These are phyloP conservation scores for Sciurus carolinensis DNA, from an alignment of 2,797 vertebrate genomes.

Conservation along the genomic window DNA sequence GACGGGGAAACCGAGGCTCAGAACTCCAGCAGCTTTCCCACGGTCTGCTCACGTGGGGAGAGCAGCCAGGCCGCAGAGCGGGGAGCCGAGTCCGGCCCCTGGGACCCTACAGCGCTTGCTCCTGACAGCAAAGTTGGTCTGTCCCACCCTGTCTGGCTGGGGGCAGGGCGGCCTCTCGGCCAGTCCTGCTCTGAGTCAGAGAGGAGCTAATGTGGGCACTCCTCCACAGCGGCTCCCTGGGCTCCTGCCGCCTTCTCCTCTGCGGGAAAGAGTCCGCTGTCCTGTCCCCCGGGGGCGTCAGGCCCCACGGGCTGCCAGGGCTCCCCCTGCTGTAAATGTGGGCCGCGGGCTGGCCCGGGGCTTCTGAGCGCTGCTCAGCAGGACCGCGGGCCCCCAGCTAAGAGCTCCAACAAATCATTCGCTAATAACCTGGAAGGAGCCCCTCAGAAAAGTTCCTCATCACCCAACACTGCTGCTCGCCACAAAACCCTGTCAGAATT, in stretches of 20 bases:
- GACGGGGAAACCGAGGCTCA: neutral
- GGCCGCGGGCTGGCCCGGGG: too few species aligned
- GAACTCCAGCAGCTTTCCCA: neutral
- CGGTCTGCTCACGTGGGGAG: fast-evolving
- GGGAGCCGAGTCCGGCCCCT: neutral
- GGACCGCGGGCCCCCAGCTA: slow-evolving; percentile 62
- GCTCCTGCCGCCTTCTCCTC: neutral
- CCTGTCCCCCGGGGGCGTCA: fast-evolving
- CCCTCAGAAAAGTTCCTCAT: slow-evolving; percentile 74
- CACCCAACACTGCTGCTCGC: slow-evolving; percentile 68
- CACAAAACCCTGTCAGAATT: slow-evolving; percentile 81
- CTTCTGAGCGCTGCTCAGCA: too few species aligned
- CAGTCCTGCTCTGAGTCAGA: neutral
- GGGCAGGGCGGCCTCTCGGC: fast-evolving
- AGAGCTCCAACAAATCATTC: slow-evolving; percentile 63
- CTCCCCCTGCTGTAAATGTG: neutral
- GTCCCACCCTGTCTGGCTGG: too few species aligned
- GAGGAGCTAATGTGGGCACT: fast-evolving
- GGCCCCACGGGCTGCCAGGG: neutral
- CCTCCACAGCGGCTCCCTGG: neutral
- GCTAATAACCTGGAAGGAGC: slow-evolving; percentile 76
- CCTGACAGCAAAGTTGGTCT: neutral
- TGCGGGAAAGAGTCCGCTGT: fast-evolving
- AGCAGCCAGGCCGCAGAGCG: neutral
- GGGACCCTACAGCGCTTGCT: neutral